Evolutionary conservation across 92 coral and sea anemone species (phyloP), one percentile per base, ranked within the genome.

Genomic region (Hydrozoanthus gracilis): DNA sequence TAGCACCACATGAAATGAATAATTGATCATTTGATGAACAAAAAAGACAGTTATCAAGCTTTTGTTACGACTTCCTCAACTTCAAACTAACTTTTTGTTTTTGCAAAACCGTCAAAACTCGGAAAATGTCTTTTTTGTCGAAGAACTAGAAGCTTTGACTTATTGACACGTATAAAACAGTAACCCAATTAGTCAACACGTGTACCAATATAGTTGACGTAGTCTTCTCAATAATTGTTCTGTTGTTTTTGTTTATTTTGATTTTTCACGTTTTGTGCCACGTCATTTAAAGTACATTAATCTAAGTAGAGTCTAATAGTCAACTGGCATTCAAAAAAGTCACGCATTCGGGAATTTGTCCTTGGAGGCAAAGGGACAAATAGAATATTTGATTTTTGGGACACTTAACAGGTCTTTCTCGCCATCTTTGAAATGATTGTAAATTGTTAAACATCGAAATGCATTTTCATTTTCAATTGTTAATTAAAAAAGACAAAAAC

Each of bases 1-100:
- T 52, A 54, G 50, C 20, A 46, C 69, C 85, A 65, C 85, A 10
- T 80, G 85, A 16, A 65, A 80, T 80, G 47, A 80, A 80, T 80
- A 65, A 60, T 80, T 80, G 69, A 80, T 80, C 46, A 20, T 64
- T 65, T 4, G 67, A 17, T 13, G 74, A 80, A 15, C 73, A 80
- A 27, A 20, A 27, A 45, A 9, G 10, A 68, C 47, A 27, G 44
- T 8, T 17, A 35, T 7, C 46, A 68, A 35, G 44, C 2, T 35
- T 68, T 39, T 67, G 8, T 68, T 0, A 27, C 44, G 15, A 16
- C 6, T 66, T 66, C 46, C 11, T 7, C 8, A 45, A 10, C 73
- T 12, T 13, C 3, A 68, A 35, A 8, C 44, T 4, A 8, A 10
- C 44, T 20, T 17, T 27, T 10, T 9, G 47, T 68, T 68, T 17